These are phyloP conservation scores for Elephas maximus DNA, from an alignment of 2,113 vertebrate genomes.

Conservation along the genomic window DNA sequence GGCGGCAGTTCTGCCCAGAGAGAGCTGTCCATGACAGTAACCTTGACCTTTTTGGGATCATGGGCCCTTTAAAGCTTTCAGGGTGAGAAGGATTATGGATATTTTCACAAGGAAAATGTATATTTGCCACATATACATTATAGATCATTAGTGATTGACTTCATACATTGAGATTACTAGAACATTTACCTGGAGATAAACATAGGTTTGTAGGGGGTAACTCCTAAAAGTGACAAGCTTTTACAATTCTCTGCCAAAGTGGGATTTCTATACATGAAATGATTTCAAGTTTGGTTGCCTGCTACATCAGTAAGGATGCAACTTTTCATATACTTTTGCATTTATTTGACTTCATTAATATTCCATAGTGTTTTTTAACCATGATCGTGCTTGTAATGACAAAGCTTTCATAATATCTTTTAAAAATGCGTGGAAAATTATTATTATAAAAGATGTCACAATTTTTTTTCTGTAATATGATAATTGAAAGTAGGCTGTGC, in stretches of 20 bases:
- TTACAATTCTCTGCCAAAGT: background rate
- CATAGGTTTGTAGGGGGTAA: background rate
- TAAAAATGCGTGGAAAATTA: background rate
- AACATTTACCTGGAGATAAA: background rate
- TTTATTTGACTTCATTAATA: background rate
- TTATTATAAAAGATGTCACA: background rate
- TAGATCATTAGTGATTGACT: background rate
- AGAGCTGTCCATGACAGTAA: too few relatives aligned
- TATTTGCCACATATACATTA: background rate
- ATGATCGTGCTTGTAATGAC: background rate
- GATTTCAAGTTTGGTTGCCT: background rate
- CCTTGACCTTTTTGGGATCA: background rate
- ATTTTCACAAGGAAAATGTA: background rate
- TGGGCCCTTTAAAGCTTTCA: background rate
- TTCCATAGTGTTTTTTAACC: background rate
- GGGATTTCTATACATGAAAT: background rate
- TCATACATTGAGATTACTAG: background rate
- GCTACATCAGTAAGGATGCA: background rate
- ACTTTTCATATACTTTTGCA: background rate
- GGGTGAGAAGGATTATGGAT: background rate
- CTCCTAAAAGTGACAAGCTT: background rate
- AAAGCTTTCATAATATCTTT: background rate
- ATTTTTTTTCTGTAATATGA: background rate
- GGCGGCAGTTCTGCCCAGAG: accelerated
- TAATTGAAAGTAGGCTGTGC: background rate